Evolutionary conservation across 2,797 vertebrate species (phyloP), one percentile per base, ranked within the genome.

Genomic region (Alauda arvensis): DNA sequence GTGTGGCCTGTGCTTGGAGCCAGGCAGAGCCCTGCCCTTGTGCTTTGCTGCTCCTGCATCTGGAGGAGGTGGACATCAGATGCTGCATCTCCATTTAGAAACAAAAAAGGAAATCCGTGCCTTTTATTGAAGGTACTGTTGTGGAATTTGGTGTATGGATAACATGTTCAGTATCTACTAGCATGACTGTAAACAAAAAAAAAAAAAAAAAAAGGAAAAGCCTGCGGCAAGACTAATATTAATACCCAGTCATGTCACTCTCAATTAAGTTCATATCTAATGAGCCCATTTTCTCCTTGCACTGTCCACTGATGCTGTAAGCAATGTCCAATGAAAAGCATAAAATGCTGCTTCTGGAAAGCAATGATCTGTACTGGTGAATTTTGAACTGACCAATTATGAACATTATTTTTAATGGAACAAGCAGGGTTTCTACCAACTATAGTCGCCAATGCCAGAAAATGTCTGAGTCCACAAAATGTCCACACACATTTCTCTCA

Each of bases 241-340:
- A 95, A 95, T 95, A 95, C 76, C 59, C 94, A 94, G 90, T 69
- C 90, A 93, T 94, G 95, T 95, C 95, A 94, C 81, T 95, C 91
- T 91, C 91, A 88, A 92, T 95, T 95, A 95, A 90, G 83, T 62
- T 95, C 95, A 94, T 80, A 82, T 60, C 90, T 95, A 95, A 95
- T 91, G 93, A 95, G 90, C 87, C 86, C 83, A 93, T 94, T 95
- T 95, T 95, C 85, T 92, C 66, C 87, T 89, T 86, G 77, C 87
- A 56, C 85, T 93, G 93, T 93, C 93, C 93, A 93, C 75, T 88
- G 83, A 94, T 82, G 92, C 93, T 95, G 81, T 88, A 93, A 93
- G 95, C 93, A 93, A 93, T 72, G 91, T 84, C 91, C 92, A 94
- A 89, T 94, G 88, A 89, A 94, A 94, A 95, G 92, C 76, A 82